Base-by-base conservation (phyloP, 1,140 invertebrate genomes). In the Antheraea mylitta region DNA sequence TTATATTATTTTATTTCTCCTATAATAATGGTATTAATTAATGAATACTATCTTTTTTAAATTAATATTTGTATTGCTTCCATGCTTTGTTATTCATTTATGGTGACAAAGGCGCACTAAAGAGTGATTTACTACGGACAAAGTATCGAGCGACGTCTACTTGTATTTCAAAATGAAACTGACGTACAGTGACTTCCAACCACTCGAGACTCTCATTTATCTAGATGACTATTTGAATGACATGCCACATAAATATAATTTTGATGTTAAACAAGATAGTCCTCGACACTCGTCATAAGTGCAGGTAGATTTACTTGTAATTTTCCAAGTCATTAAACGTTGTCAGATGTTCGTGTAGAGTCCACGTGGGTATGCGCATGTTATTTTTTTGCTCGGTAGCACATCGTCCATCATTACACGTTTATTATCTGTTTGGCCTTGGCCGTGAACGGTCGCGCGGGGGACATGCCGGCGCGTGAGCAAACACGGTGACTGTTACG, bases 391-490 rank as follows among this genome's bases (percentile, higher is more conserved):
- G 78, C 76, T 72, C 78, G 78, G 76, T 75, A 78, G 78, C 83
- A 86, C 78, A 81, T 83, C 81, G 83, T 82, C 81, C 79, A 78
- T 89, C 79, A 83, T 85, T 79, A 77, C 75, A 76, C 81, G 76
- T 87, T 85, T 83, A 89, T 89, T 86, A 85, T 85, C 79, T 78
- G 67, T 72, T 79, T 83, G 87, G 82, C 89, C 89, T 91, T 91
- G 89, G 83, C 89, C 83, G 85, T 91, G 89, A 89, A 88, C 87
- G 85, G 81, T 78, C 83, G 83, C 72, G 76, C 78, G 68, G 72
- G 77, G 80, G 77, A 80, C 75, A 79, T 58, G 64, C 65, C 22
- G 69, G 67, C 73, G 79, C 74, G 80, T 82, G 77, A 72, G 75
- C 75, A 76, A 79, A 73, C 66, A 71, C 68, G 68, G 61, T 58